phyloP scores from a whole-genome alignment of 2,888 invertebrate species.

The Platycnemis pennipes region DNA sequence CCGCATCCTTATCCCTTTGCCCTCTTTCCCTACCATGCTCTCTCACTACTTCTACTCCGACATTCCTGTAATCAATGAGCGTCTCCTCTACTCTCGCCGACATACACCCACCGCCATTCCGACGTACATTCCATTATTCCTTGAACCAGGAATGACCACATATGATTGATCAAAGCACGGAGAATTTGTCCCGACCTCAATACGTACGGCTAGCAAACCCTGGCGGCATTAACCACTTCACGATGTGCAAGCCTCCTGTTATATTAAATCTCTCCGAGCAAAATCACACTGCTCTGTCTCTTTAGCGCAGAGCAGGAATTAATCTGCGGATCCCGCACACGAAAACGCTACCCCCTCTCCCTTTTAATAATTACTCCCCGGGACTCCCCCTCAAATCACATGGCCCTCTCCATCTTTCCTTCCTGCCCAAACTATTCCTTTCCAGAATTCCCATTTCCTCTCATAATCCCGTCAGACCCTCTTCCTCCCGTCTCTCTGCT shows the following conservation, averaged over 20 bases:
- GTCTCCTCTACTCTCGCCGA: too few relatives aligned
- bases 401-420: background rate
- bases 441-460: constrained; percentile 32
- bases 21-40: too few relatives aligned
- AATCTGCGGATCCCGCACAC: background rate
- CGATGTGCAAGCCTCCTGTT: background rate
- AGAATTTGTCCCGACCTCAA: background rate
- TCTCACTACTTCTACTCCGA: too few relatives aligned
- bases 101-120: too few relatives aligned
- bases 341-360: background rate
- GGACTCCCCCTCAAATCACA: background rate
- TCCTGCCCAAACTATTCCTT: constrained; percentile 20
- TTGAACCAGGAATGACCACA: background rate
- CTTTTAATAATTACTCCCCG: background rate
- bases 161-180: background rate
- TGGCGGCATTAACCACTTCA: background rate
- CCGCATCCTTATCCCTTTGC: too few relatives aligned
- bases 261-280: constrained; percentile 4
- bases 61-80: too few relatives aligned
- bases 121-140: background rate
- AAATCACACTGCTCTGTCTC: background rate
- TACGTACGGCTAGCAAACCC: background rate
- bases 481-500: background rate
- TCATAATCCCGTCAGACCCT: constrained; percentile 24
- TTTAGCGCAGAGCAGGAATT: constrained; percentile 16